These are phyloP conservation scores for Narcine bancroftii DNA, from an alignment of 2,113 vertebrate genomes.

Conservation along the genomic window DNA sequence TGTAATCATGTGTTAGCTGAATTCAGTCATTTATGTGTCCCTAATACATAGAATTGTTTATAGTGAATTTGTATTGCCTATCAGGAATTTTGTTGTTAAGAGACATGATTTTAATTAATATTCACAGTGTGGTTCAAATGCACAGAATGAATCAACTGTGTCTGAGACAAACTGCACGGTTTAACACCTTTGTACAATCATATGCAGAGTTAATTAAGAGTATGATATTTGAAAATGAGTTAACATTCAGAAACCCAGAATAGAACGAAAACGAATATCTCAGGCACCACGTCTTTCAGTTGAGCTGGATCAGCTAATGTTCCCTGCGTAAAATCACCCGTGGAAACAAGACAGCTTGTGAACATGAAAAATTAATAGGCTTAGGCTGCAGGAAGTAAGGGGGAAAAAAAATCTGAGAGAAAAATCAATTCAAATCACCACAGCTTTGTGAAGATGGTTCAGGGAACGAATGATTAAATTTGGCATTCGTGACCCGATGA, in stretches of 20 bases:
- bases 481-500: not conserved
- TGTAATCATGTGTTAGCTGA: not conserved
- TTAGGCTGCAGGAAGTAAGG: slow-evolving; percentile 41
- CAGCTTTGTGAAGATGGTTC: slow-evolving; percentile 18
- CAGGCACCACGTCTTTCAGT: not conserved
- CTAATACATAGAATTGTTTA: not conserved
- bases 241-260: not conserved
- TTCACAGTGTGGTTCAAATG: not conserved
- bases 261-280: not conserved
- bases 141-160: too few species aligned
- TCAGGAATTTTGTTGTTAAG: too few species aligned
- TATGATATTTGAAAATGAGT: not conserved
- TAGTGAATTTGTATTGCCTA: not conserved
- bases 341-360: slow-evolving; percentile 56
- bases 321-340: slow-evolving; percentile 42
- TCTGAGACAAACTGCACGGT: not conserved
- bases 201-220: not conserved
- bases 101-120: not conserved
- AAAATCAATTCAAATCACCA: slow-evolving; percentile 37
- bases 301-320: not conserved
- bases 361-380: slow-evolving; percentile 62
- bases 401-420: slow-evolving; percentile 38
- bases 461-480: not conserved
- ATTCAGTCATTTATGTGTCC: not conserved
- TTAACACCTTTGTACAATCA: not conserved